Percentiles rank a stretch among this genome's conserved stretches.
These are phyloP conservation scores for Tragelaphus imberbis DNA, from an alignment of 2,113 vertebrate genomes.

Conservation along the genomic window DNA sequence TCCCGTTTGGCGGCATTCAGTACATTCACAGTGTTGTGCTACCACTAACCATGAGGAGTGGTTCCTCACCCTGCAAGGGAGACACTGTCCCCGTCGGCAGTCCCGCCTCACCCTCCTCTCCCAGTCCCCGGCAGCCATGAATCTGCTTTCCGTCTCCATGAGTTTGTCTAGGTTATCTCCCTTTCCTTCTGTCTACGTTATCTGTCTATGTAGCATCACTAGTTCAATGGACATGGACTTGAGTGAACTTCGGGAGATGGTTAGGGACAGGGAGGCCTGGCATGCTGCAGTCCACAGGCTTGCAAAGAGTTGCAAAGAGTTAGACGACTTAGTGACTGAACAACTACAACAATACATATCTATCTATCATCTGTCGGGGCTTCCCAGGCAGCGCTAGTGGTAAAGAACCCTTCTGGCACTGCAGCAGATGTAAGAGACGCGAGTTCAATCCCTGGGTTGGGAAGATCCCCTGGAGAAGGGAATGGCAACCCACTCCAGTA, in stretches of 20 bases:
- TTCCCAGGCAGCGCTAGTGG: fast-evolving
- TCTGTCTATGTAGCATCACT: background rate
- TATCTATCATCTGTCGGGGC: background rate
- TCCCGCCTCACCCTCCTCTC: background rate
- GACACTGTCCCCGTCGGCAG: no score
- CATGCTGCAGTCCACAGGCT: background rate
- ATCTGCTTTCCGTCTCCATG: background rate
- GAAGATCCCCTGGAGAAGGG: background rate
- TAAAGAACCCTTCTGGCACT: background rate
- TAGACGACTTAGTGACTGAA: background rate
- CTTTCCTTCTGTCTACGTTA: background rate
- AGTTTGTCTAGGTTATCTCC: background rate
- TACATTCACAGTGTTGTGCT: no score
- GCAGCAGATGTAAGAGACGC: background rate
- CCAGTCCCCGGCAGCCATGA: no score
- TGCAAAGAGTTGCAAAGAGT: background rate
- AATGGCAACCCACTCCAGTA: background rate
- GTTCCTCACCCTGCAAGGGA: background rate
- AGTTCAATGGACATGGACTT: background rate
- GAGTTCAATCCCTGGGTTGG: background rate
- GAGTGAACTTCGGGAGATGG: background rate
- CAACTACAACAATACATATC: background rate
- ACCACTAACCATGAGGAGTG: background rate
- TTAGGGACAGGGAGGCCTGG: background rate
- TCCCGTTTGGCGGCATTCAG: background rate